A percentile compares a stretch with the other conserved stretches of the same genome.
Evolutionary conservation across 1,140 invertebrate genomes (phyloP).

Genomic region (Pseudomyrmex dendroicus): DNA sequence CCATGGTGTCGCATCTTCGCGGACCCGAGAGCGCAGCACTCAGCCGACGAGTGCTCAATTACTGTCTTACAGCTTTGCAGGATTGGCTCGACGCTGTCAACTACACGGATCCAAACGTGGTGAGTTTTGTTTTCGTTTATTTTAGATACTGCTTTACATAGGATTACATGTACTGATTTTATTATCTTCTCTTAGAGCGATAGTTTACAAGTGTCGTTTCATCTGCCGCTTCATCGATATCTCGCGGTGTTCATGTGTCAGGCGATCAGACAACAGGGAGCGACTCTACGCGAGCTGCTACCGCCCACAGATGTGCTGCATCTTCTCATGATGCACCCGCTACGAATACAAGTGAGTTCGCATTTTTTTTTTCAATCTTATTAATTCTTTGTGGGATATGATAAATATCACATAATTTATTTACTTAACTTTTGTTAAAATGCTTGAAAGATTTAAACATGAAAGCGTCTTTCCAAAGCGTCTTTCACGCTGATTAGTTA

Average conservation of each 20-base stretch:
- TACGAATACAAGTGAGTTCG: slow-evolving; percentile 93
- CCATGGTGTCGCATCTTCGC: slow-evolving; percentile 94
- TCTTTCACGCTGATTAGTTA: too few species aligned
- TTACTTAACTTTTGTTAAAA: background rate
- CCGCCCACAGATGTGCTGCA: slow-evolving; percentile 92
- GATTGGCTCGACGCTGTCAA: slow-evolving; percentile 95
- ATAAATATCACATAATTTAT: slow-evolving; percentile 1
- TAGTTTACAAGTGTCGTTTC: slow-evolving; percentile 95
- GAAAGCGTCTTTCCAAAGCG: too few species aligned
- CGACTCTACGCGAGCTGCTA: slow-evolving; percentile 91
- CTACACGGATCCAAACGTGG: slow-evolving; percentile 89
- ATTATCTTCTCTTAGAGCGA: slow-evolving; percentile 87
- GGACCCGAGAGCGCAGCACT: slow-evolving; percentile 89
- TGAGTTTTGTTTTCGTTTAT: slow-evolving; percentile 78
- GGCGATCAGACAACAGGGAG: slow-evolving; percentile 93
- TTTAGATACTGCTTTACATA: background rate
- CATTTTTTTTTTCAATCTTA: background rate
- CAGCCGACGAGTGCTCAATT: slow-evolving; percentile 90
- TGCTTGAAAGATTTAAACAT: too few species aligned
- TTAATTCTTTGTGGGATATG: background rate
- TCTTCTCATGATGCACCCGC: slow-evolving; percentile 93
- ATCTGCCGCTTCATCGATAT: slow-evolving; percentile 97
- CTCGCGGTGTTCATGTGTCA: slow-evolving; percentile 96
- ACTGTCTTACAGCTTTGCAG: slow-evolving; percentile 91
- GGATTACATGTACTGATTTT: slow-evolving; percentile 39